phyloP scores from a whole-genome alignment of 2,888 invertebrate genomes.

The Mycalesis mineus region DNA sequence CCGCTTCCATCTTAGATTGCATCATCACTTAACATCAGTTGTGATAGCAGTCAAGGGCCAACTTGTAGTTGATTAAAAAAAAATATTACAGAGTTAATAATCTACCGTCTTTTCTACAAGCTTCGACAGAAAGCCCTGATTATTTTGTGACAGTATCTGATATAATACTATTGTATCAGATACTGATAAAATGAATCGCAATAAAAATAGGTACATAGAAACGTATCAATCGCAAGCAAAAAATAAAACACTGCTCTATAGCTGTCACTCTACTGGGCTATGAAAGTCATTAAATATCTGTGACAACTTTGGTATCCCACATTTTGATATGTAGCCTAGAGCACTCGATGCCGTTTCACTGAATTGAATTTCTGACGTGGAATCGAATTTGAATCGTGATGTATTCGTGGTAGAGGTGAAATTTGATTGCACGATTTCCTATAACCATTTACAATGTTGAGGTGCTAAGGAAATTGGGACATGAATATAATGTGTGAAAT shows the following conservation, averaged over 20 bases:
- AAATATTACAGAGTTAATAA: too few species aligned
- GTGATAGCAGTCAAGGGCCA: too few species aligned
- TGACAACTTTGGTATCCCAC: slow-evolving; percentile 2
- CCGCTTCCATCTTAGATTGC: too few species aligned
- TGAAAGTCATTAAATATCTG: not conserved
- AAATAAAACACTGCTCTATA: not conserved
- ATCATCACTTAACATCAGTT: too few species aligned
- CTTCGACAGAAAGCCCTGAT: too few species aligned
- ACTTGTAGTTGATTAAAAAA: too few species aligned
- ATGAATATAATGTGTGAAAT: slow-evolving; percentile 10
- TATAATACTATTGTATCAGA: too few species aligned
- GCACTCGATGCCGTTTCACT: slow-evolving; percentile 1
- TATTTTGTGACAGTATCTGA: too few species aligned
- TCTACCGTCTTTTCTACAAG: too few species aligned
- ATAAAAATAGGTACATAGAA: too few species aligned
- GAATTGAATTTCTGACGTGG: not conserved
- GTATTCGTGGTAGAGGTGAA: not conserved
- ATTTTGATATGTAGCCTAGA: slow-evolving; percentile 7
- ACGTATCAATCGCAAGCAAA: too few species aligned
- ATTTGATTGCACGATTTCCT: not conserved
- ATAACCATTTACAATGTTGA: slow-evolving; percentile 8
- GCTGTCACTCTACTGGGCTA: not conserved
- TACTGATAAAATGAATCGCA: too few species aligned
- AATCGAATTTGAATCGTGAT: slow-evolving; percentile 1
- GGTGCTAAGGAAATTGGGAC: slow-evolving; percentile 4